Evolutionary conservation across 2,113 vertebrate species (phyloP), one percentile per base, ranked within the genome.

Genomic region (Lophura nycthemera): DNA sequence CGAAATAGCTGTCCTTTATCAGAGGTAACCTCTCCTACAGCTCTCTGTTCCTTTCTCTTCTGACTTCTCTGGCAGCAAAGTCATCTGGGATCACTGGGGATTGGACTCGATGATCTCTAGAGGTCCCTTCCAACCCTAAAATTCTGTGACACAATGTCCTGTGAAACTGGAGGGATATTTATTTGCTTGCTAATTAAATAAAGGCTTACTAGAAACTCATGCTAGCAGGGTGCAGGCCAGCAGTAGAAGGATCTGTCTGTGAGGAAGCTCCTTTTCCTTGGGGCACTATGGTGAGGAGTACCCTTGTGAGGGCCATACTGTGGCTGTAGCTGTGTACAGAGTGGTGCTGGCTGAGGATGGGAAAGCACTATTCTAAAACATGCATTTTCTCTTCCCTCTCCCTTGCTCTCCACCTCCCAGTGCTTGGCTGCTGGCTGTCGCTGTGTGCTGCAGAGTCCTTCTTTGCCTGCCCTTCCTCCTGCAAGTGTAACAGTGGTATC

Each of bases 381-480:
- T 47, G 22, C 4, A 17, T 42, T 82, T 43, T 96, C 82, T 74
- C 77, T 54, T 69, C 66, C n/a, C 17, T 64, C 45, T 78, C 16
- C 43, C 42, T 61, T 38, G 67, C 50, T 88, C 61, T 47, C 81
- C 64, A 18, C 43, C 85, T 14, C 25, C 84, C 96, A 99, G 99
- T 98, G 96, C 95, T 99, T 87, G 97, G 96, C 94, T 99, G 97
- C 95, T 99, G 97, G 98, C 97, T 98, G 54, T 98, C 98, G 29
- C 71, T 98, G 25, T 96, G 94, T 96, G 96, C 97, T 92, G 97
- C 97, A 36, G 79, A 97, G 86, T 91, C 98, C 90, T 95, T 98
- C 67, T 95, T 98, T 29, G 82, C 97, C 92, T 99, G 99, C 74
- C 99, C 99, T 38, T 97, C 98, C 50, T 97, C 98, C 85, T 99